A percentile compares a stretch with the other conserved stretches of the same genome.
Conservation (phyloP, 2,888 invertebrate genomes). For the Chorisops tibialis region DNA sequence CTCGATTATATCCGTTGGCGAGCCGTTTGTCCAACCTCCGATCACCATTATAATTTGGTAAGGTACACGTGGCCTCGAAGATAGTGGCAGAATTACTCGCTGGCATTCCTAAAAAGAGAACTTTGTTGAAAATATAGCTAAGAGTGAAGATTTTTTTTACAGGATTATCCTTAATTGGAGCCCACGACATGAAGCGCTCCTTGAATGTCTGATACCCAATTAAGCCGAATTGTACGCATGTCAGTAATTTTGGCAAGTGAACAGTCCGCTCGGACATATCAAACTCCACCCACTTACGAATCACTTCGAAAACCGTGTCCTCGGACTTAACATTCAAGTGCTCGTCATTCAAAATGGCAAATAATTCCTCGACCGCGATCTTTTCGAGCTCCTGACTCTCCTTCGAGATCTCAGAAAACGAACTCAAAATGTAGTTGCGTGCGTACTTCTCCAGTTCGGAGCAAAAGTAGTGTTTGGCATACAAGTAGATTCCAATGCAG, state of each 20-base stretch:
- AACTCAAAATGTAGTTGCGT: constrained; percentile 58
- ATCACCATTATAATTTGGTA: constrained; percentile 78
- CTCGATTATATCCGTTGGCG: constrained; percentile 74
- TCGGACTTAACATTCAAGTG: constrained; percentile 70
- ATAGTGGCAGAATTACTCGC: constrained; percentile 56
- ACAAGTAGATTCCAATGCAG: constrained; percentile 68
- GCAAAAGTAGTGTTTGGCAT: constrained; percentile 69
- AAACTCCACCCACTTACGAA: constrained; percentile 67
- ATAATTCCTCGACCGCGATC: constrained; percentile 60
- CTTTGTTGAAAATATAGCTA: neutral
- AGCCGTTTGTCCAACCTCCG: constrained; percentile 83
- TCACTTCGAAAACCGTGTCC: constrained; percentile 70
- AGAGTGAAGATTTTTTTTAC: constrained; percentile 36
- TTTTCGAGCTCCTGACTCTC: constrained; percentile 64
- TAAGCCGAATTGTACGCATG: constrained; percentile 66
- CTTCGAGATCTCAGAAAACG: constrained; percentile 59
- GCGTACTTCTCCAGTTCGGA: constrained; percentile 63
- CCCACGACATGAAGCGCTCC: constrained; percentile 58
- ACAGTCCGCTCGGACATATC: constrained; percentile 56
- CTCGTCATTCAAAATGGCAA: constrained; percentile 65
- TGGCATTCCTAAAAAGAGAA: constrained; percentile 54
- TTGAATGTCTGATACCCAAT: constrained; percentile 60
- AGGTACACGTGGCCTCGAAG: constrained; percentile 69
- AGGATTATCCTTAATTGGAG: constrained; percentile 55
- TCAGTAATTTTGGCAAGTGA: constrained; percentile 60